Conservation (phyloP, 2,888 invertebrate genomes). For the Elaeidobius kamerunicus region DNA sequence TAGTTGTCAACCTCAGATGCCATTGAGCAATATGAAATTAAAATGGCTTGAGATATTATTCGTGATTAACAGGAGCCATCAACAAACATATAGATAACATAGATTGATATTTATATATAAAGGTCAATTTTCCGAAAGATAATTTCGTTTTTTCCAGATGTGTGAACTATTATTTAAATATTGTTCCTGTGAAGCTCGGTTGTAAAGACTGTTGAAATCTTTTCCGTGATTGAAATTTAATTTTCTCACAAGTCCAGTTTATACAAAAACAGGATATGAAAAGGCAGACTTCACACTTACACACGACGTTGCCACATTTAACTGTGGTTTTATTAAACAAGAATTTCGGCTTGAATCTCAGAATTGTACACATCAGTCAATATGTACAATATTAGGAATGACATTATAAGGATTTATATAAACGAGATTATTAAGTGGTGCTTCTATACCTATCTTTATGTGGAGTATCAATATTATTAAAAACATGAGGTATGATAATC, state of each 20-base stretch:
- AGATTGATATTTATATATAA: not conserved
- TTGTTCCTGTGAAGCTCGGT: conserved; percentile 15
- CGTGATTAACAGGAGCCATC: too few species aligned
- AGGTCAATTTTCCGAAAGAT: conserved; percentile 11
- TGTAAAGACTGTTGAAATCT: conserved; percentile 5
- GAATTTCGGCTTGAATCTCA: conserved; percentile 13
- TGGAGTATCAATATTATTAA: too few species aligned
- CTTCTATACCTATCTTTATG: too few species aligned
- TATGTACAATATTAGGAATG: conserved; percentile 2
- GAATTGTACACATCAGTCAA: not conserved
- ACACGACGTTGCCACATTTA: conserved; percentile 14
- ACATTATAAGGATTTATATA: too few species aligned
- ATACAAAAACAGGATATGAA: too few species aligned
- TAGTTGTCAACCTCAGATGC: not conserved
- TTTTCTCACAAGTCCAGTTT: too few species aligned
- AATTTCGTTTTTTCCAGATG: not conserved
- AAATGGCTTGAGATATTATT: not conserved
- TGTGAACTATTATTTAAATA: conserved; percentile 7
- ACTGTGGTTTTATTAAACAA: conserved; percentile 14
- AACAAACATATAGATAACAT: too few species aligned
- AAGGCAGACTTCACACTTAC: too few species aligned
- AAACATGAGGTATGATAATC: too few species aligned
- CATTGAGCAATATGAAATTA: not conserved
- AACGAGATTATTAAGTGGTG: too few species aligned
- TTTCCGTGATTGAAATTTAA: not conserved